phyloP scores from a whole-genome alignment of 2,888 invertebrate genomes.

The Lasius fuliginosus region DNA sequence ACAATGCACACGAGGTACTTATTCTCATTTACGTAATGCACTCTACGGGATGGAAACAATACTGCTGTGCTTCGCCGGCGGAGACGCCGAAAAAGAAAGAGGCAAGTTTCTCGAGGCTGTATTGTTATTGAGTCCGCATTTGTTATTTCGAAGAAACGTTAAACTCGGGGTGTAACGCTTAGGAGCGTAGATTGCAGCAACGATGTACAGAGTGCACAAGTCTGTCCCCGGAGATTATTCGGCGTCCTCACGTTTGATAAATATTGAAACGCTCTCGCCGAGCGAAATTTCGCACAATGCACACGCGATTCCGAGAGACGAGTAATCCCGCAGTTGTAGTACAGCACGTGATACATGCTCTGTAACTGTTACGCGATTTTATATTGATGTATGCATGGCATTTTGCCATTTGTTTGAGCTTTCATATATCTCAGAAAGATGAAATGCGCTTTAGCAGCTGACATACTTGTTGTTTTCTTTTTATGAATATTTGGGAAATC shows the following conservation, averaged over 20 bases:
- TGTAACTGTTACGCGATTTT: not conserved
- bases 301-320: constrained; percentile 2
- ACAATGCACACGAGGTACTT: constrained; percentile 79
- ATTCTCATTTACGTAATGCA: constrained; percentile 84
- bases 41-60: constrained; percentile 78
- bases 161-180: not conserved
- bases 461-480: constrained; percentile 6
- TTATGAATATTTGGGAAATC: not conserved
- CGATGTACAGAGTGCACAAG: not conserved
- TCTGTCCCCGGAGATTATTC: constrained; percentile 5
- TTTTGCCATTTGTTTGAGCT: constrained; percentile 18
- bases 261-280: constrained; percentile 22
- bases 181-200: not conserved
- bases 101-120: constrained; percentile 59
- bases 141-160: constrained; percentile 15
- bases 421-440: not conserved
- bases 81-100: constrained; percentile 63
- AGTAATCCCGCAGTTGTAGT: not conserved
- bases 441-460: constrained; percentile 12
- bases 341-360: not conserved
- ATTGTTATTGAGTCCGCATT: constrained; percentile 49
- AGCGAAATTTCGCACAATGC: constrained; percentile 12
- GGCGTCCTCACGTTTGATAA: constrained; percentile 14
- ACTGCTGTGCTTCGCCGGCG: constrained; percentile 79
- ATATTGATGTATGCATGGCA: not conserved